Conservation (phyloP, 2,113 vertebrate genomes). For the Propithecus coquereli region DNA sequence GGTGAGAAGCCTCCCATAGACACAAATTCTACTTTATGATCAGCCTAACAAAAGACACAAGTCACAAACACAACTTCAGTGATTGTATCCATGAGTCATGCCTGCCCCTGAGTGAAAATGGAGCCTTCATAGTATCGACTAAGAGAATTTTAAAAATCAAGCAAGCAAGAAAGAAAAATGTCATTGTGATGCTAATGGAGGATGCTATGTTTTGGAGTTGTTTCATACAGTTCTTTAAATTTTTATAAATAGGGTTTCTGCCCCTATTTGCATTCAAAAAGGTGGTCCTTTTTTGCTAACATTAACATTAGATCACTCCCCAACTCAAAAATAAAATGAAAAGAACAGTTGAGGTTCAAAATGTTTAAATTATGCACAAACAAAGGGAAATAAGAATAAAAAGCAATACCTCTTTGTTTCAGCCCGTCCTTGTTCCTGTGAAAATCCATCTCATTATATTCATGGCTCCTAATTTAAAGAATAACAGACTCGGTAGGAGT, state of each 20-base stretch:
- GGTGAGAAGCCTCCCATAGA: background rate
- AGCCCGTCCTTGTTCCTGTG: conserved; percentile 69
- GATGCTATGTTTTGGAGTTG: conserved; percentile 49
- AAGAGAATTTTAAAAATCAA: conserved; percentile 17
- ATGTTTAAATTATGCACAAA: conserved; percentile 63
- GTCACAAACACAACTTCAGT: background rate
- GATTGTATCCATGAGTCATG: background rate
- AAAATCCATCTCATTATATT: conserved; percentile 71
- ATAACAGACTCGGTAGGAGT: conserved; percentile 24
- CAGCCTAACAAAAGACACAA: background rate
- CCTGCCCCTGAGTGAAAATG: conserved; percentile 48
- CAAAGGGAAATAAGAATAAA: conserved; percentile 63
- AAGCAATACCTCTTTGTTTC: conserved; percentile 63
- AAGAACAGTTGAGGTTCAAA: conserved; percentile 57
- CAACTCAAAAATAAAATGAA: conserved; percentile 51
- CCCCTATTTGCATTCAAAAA: conserved; percentile 60
- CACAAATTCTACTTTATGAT: background rate
- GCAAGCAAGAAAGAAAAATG: conserved; percentile 31
- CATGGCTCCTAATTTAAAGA: conserved; percentile 72
- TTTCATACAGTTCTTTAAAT: conserved; percentile 37
- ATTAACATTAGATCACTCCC: background rate
- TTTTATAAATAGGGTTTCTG: conserved; percentile 46
- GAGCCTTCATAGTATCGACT: conserved; percentile 20
- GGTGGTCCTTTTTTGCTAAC: background rate
- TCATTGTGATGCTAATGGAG: conserved; percentile 71